Conservation (phyloP, 2,888 invertebrate species). For the Drosophila fungiperda region DNA sequence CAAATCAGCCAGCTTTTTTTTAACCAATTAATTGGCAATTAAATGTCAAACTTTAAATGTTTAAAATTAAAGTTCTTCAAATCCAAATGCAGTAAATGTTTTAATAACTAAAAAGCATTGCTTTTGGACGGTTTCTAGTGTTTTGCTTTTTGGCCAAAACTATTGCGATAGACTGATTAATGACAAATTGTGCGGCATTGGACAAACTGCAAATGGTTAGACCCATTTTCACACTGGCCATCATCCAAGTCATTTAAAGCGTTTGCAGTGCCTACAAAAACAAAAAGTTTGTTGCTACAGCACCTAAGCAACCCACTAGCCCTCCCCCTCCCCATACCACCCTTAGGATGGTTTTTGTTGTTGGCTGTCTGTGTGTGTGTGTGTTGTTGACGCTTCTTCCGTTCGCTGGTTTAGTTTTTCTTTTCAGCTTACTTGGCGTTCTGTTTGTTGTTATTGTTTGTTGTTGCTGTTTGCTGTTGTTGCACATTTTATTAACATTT, state of each 20-base stretch:
- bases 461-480: constrained; percentile 48
- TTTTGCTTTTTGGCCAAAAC: constrained; percentile 19
- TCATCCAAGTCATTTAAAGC: constrained; percentile 60
- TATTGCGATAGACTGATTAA: constrained; percentile 68
- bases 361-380: constrained; percentile 35
- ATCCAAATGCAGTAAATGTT: too few species aligned
- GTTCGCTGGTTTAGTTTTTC: constrained; percentile 76
- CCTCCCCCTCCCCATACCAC: not conserved
- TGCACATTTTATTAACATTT: constrained; percentile 76
- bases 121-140: not conserved
- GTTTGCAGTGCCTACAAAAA: constrained; percentile 41
- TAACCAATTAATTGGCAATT: not conserved
- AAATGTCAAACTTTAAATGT: not conserved
- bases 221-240: constrained; percentile 53
- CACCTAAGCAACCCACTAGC: constrained; percentile 7
- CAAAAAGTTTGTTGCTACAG: constrained; percentile 49
- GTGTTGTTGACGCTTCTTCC: constrained; percentile 75
- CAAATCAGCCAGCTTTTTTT: not conserved
- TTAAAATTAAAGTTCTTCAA: not conserved
- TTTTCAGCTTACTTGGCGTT: constrained; percentile 71
- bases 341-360: constrained; percentile 2
- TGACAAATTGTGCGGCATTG: constrained; percentile 70
- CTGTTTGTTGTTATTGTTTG: constrained; percentile 46
- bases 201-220: constrained; percentile 39
- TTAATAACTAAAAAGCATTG: not conserved